Percentiles rank a stretch among this genome's conserved stretches.
These are phyloP conservation scores for Hydroisotoma schaefferi DNA, from an alignment of 2,888 invertebrate genomes.

Conservation along the genomic window DNA sequence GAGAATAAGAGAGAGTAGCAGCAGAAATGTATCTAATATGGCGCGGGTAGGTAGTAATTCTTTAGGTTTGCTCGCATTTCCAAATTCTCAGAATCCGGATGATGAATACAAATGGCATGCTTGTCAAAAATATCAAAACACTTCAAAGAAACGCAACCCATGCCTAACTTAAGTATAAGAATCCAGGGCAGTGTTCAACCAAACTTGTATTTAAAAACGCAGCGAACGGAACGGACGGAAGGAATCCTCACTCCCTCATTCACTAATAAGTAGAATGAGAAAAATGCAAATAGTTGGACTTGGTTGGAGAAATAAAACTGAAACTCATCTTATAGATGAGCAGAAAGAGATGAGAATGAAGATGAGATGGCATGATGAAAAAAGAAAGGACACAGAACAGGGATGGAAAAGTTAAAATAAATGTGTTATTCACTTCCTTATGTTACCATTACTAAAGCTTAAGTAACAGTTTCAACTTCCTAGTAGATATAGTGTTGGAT, in stretches of 20 bases:
- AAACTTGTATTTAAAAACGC: too few relatives aligned
- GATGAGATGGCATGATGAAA: conserved; percentile 1
- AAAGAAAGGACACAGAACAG: background rate
- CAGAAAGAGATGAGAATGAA: conserved; percentile 7
- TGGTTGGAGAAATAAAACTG: conserved; percentile 1
- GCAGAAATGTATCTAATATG: too few relatives aligned
- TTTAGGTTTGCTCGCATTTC: too few relatives aligned
- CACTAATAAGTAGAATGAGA: background rate
- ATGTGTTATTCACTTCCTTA: background rate
- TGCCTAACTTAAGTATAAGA: background rate
- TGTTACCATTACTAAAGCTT: background rate
- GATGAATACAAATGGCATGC: conserved; percentile 2
- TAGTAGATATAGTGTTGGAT: too few relatives aligned
- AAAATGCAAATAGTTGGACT: conserved; percentile 9
- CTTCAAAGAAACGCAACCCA: background rate
- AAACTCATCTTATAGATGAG: background rate
- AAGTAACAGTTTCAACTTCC: background rate
- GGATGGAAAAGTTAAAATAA: conserved; percentile 3
- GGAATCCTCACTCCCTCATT: too few relatives aligned
- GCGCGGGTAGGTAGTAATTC: too few relatives aligned
- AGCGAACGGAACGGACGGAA: too few relatives aligned
- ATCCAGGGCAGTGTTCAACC: conserved; percentile 1
- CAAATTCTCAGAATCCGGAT: background rate
- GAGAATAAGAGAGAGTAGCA: too few relatives aligned
- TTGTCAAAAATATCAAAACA: background rate